phyloP scores from a whole-genome alignment of 2,113 vertebrate genomes.

The Tragelaphus imberbis region DNA sequence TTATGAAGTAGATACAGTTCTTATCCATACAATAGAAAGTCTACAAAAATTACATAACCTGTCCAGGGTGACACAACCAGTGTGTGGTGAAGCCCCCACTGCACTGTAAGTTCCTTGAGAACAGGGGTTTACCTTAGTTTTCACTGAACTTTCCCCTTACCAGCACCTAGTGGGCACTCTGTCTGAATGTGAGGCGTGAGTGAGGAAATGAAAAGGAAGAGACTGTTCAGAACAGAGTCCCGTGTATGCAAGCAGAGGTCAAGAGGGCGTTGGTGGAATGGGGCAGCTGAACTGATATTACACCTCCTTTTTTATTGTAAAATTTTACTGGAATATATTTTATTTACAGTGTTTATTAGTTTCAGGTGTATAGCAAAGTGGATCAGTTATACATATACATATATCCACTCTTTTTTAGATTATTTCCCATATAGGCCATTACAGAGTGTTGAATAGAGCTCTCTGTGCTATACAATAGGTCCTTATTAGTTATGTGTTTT shows the following conservation, averaged over 20 bases:
- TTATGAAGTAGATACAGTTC: not conserved
- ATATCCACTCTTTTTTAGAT: not conserved
- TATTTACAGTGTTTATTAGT: not conserved
- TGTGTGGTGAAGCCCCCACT: too few species aligned
- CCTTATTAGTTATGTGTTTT: not conserved
- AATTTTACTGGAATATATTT: not conserved
- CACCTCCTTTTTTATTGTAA: not conserved
- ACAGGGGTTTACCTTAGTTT: not conserved
- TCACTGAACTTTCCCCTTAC: accelerated
- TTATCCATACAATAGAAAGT: not conserved
- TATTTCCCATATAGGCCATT: not conserved
- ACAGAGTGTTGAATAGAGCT: not conserved
- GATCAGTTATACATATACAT: not conserved
- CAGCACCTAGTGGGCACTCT: not conserved
- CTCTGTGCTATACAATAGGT: not conserved
- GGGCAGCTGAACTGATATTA: not conserved
- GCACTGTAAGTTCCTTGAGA: not conserved
- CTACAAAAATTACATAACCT: not conserved
- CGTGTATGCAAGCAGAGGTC: not conserved
- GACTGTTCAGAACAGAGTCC: not conserved
- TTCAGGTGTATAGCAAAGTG: not conserved
- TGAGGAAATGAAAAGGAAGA: not conserved
- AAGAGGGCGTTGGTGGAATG: not conserved
- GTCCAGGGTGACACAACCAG: not conserved
- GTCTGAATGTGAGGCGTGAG: not conserved